Percentiles rank a stretch among this genome's conserved stretches.
phyloP scores from a whole-genome alignment of 2,113 vertebrate genomes.

The Nannobrachium achirus region DNA sequence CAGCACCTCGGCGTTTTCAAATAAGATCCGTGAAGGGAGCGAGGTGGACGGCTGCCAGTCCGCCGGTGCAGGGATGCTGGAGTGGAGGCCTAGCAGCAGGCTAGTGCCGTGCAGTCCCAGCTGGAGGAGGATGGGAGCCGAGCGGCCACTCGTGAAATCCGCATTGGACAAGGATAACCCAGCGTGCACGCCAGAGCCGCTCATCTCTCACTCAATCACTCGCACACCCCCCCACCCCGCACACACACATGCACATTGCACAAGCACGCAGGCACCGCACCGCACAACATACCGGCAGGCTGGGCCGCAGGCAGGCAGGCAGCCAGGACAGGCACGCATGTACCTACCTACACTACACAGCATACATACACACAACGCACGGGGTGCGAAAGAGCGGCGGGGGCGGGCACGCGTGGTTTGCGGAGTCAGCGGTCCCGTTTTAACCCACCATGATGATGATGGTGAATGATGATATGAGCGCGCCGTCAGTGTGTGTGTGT shows the following conservation, averaged over 20 bases:
- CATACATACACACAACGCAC: conserved; percentile 17
- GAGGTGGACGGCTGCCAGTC: too few species aligned
- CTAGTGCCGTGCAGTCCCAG: not conserved
- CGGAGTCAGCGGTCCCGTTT: conserved; percentile 46
- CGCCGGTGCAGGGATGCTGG: too few species aligned
- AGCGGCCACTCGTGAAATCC: conserved; percentile 60
- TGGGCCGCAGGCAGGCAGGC: conserved; percentile 28
- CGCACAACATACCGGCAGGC: conserved; percentile 23
- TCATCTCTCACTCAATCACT: conserved; percentile 50
- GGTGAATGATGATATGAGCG: too few species aligned
- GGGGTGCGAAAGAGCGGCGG: conserved; percentile 42
- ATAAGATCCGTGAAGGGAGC: conserved; percentile 5
- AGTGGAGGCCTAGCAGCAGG: not conserved
- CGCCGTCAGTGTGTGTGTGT: not conserved
- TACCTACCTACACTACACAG: conserved; percentile 28
- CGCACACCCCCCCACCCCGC: conserved; percentile 47
- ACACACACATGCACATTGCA: conserved; percentile 31
- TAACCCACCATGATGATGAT: conserved; percentile 32
- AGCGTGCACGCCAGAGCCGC: conserved; percentile 30
- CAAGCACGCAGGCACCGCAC: too few species aligned
- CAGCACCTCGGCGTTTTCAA: not conserved
- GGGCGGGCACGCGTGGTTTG: conserved; percentile 33
- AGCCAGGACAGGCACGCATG: conserved; percentile 26
- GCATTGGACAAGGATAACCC: conserved; percentile 64
- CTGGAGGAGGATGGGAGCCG: conserved; percentile 20